phyloP scores from a whole-genome alignment of 2,888 invertebrate genomes.

The Tromatobia lineatoria region DNA sequence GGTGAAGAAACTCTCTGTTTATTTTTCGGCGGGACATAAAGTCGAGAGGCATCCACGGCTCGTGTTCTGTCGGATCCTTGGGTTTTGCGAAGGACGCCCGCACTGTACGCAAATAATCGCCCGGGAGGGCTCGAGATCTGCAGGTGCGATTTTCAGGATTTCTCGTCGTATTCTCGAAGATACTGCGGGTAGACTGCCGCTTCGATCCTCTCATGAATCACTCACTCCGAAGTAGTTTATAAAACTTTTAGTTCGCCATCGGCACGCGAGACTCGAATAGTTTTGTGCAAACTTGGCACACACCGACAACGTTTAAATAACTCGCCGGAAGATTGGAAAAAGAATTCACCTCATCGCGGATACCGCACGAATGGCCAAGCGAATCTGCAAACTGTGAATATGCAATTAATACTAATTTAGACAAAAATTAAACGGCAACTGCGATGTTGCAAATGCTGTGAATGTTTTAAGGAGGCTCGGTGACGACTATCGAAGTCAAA shows the following conservation, averaged over 20 bases:
- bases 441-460: neutral
- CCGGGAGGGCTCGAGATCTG: slow-evolving; percentile 37
- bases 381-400: neutral
- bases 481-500: no score
- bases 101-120: slow-evolving; percentile 31
- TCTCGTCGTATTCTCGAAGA: slow-evolving; percentile 7
- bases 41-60: neutral
- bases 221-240: slow-evolving; percentile 25
- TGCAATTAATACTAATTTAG: neutral
- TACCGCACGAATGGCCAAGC: slow-evolving; percentile 1
- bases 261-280: slow-evolving; percentile 33
- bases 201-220: slow-evolving; percentile 32
- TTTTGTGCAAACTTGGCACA: slow-evolving; percentile 27
- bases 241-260: slow-evolving; percentile 38
- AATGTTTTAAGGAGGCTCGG: neutral
- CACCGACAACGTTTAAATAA: slow-evolving; percentile 5
- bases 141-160: slow-evolving; percentile 53
- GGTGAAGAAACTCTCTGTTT: slow-evolving; percentile 20
- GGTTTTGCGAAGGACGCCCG: slow-evolving; percentile 36
- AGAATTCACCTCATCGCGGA: slow-evolving; percentile 11
- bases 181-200: slow-evolving; percentile 13
- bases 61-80: slow-evolving; percentile 21
- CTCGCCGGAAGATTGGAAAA: slow-evolving; percentile 21
- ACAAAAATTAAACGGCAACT: neutral
- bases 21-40: slow-evolving; percentile 8